A percentile compares a stretch with the other conserved stretches of the same genome.
These are phyloP conservation scores for Xanthostigma xanthostigma DNA, from an alignment of 2,888 invertebrate species.

Conservation along the genomic window DNA sequence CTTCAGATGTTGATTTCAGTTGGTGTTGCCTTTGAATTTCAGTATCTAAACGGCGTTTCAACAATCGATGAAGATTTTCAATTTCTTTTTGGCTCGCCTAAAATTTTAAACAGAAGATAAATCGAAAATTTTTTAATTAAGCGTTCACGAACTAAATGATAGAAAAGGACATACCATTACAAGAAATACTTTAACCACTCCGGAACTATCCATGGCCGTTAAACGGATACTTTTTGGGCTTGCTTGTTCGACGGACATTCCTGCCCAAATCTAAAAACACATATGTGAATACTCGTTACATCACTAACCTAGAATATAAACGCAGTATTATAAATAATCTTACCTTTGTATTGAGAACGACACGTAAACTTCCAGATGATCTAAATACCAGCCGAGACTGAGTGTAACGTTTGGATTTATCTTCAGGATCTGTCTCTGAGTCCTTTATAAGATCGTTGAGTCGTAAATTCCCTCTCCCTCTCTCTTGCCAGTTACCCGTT, in stretches of 20 bases:
- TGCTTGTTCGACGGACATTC: conserved; percentile 80
- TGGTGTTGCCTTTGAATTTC: conserved; percentile 21
- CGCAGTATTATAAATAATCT: conserved; percentile 7
- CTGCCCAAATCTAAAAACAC: conserved; percentile 57
- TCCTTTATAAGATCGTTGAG: conserved; percentile 53
- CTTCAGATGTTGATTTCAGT: conserved; percentile 33
- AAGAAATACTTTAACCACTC: conserved; percentile 74
- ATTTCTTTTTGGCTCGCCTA: conserved; percentile 55
- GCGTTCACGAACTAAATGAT: conserved; percentile 5
- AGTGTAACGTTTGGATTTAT: conserved; percentile 26
- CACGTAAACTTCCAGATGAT: conserved; percentile 74
- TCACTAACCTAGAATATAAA: background rate
- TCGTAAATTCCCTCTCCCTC: conserved; percentile 76
- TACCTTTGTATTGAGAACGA: conserved; percentile 84
- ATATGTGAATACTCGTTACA: too few species aligned
- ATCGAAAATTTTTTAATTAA: conserved; percentile 1
- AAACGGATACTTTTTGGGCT: conserved; percentile 76
- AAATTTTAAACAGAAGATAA: conserved; percentile 10
- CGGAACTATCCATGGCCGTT: conserved; percentile 71
- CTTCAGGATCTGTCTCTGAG: conserved; percentile 28
- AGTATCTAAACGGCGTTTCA: conserved; percentile 40
- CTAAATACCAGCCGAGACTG: conserved; percentile 77
- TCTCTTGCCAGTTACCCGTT: conserved; percentile 73
- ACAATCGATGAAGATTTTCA: conserved; percentile 44
- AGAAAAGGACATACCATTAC: conserved; percentile 45